Base-by-base conservation (phyloP, 2,797 vertebrate genomes). In the Mormyrops boulengeri region DNA sequence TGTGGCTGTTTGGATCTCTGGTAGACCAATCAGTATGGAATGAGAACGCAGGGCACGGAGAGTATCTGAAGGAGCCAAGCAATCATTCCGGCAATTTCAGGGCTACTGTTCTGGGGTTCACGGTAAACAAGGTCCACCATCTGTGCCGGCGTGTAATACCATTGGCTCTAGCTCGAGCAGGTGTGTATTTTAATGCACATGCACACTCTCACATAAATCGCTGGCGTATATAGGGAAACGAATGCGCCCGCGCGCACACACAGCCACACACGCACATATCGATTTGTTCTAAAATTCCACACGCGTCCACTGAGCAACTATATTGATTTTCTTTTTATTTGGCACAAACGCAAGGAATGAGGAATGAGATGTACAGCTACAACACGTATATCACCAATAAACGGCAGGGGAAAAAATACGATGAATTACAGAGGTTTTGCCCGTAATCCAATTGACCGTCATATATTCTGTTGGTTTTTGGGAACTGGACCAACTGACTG, bases 11-110 rank as follows among this genome's bases (percentile, higher is more conserved):
- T 50, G 53, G 52, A 14, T 62, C 55, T 62, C 11, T 82, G 22
- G 34, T 55, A n/a, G 30, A 8, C 38, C 22, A 19, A n/a, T 80
- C 44, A 14, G 66, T 52, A 47, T 17, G 14, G 9, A 41, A 41
- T 8, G 0, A 22, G 38, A 66, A 66, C 30, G 9, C 19, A 49
- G n/a, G 60, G 53, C 53, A 44, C 0, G 50, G 14, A 17, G 50
- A 19, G 14, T 4, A 9, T n/a, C 53, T 52, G 12, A 17, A n/a
- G 12, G 57, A 30, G 55, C 82, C 80, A 62, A 85, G 82, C n/a
- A 50, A 89, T 86, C 86, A 89, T 89, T 89, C 53, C 19, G 30
- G 69, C 88, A 89, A 89, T 89, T 85, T 84, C 82, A 50, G 53
- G 89, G 50, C 57, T 85, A 26, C 38, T 11, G 41, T 41, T 53